Evolutionary conservation across 2,888 invertebrate species (phyloP).

Genomic region (Ormyrus labotus): DNA sequence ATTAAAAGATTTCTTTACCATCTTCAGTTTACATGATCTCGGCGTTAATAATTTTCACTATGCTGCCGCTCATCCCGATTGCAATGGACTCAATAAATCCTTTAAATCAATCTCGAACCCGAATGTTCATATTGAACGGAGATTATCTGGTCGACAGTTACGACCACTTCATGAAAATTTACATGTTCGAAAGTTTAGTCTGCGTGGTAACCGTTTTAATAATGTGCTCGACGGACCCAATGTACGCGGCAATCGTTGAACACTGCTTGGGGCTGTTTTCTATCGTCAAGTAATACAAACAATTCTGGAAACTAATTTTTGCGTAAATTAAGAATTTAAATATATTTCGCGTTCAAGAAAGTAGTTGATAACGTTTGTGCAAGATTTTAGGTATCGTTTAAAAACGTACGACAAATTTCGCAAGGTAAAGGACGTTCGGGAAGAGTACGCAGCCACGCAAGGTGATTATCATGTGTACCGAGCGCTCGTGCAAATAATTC

Average conservation of each 20-base stretch:
- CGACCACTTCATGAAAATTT: constrained; percentile 10
- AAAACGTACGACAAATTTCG: too few species aligned
- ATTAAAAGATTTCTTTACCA: too few species aligned
- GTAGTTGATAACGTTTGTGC: too few species aligned
- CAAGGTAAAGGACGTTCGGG: too few species aligned
- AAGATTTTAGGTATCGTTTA: too few species aligned
- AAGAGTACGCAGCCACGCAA: too few species aligned
- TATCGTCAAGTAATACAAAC: not conserved
- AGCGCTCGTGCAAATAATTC: too few species aligned
- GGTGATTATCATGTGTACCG: too few species aligned
- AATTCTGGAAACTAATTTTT: too few species aligned
- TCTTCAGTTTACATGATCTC: not conserved
- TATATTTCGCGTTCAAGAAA: too few species aligned
- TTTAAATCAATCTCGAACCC: not conserved
- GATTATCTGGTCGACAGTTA: not conserved
- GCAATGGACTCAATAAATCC: not conserved
- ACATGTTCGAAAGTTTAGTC: not conserved
- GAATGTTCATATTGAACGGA: not conserved
- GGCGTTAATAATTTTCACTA: not conserved
- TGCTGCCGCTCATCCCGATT: not conserved
- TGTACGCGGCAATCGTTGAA: not conserved
- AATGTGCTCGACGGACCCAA: not conserved
- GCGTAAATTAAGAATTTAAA: too few species aligned
- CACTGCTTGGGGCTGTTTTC: constrained; percentile 7
- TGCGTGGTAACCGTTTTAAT: not conserved